Conservation (phyloP, 2,797 vertebrate genomes). For the Coccyzus lansbergi region DNA sequence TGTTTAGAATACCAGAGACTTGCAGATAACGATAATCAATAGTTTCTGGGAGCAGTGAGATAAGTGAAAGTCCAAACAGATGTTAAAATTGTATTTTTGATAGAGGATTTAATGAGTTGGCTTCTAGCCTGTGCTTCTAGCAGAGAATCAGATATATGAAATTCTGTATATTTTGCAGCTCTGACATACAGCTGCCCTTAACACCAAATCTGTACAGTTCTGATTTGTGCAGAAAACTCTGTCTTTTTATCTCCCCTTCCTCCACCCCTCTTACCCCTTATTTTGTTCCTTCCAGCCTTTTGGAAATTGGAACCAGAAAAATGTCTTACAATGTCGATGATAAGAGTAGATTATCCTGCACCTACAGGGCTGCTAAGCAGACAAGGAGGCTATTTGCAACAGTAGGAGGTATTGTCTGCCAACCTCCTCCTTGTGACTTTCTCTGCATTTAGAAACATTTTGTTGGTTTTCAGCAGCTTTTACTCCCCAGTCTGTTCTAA, state of each 20-base stretch:
- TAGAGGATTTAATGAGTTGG: slow-evolving; percentile 45
- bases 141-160: slow-evolving; percentile 10
- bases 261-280: neutral
- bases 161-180: slow-evolving; percentile 27
- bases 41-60: slow-evolving; percentile 48
- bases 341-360: slow-evolving; percentile 20
- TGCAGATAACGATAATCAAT: slow-evolving; percentile 57
- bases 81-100: slow-evolving; percentile 63
- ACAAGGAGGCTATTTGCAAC: neutral
- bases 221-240: neutral
- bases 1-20: slow-evolving; percentile 33
- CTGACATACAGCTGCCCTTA: slow-evolving; percentile 1
- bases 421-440: neutral
- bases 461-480: neutral
- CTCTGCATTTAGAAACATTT: neutral
- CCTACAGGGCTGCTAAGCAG: slow-evolving; percentile 11
- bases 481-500: neutral
- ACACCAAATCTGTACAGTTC: neutral
- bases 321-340: neutral
- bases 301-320: slow-evolving; percentile 19
- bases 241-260: neutral
- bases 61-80: slow-evolving; percentile 47
- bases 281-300: neutral
- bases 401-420: slow-evolving; percentile 10
- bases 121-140: slow-evolving; percentile 20